These are phyloP conservation scores for Acridotheres tristis DNA, from an alignment of 2,797 vertebrate genomes.

Conservation along the genomic window DNA sequence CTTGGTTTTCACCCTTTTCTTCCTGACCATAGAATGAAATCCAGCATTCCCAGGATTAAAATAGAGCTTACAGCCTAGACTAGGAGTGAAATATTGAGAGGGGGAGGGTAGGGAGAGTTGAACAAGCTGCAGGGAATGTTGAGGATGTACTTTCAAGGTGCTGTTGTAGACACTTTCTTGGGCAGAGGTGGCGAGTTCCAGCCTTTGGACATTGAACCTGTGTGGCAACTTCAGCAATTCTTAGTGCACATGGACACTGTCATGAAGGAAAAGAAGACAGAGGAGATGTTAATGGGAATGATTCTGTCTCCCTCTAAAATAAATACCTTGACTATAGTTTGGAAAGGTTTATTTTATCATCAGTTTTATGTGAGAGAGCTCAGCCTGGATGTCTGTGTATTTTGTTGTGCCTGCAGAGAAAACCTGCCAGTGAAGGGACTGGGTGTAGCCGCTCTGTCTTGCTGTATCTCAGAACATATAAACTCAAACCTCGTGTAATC, in stretches of 20 bases:
- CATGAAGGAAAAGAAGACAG: neutral
- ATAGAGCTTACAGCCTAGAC: neutral
- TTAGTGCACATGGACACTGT: neutral
- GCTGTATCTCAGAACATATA: neutral
- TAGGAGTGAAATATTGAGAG: neutral
- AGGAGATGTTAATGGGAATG: neutral
- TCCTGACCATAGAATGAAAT: neutral
- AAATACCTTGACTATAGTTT: neutral
- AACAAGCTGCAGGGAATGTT: neutral
- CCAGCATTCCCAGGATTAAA: neutral
- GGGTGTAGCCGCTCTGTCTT: neutral
- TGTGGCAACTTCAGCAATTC: neutral
- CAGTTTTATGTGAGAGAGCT: neutral
- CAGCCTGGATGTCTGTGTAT: neutral
- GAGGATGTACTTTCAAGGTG: accelerated
- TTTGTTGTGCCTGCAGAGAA: neutral
- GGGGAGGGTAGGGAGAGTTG: neutral
- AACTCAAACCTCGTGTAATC: neutral
- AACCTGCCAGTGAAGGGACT: neutral
- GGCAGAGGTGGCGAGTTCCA: neutral
- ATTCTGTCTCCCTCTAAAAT: neutral
- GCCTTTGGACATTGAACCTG: neutral
- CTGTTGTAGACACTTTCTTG: neutral
- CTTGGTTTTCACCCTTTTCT: neutral
- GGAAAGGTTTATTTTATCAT: neutral